Percentiles rank a stretch among this genome's conserved stretches.
Evolutionary conservation across 2,113 vertebrate genomes (phyloP).

Genomic region (Sinocyclocheilus anophthalmus): DNA sequence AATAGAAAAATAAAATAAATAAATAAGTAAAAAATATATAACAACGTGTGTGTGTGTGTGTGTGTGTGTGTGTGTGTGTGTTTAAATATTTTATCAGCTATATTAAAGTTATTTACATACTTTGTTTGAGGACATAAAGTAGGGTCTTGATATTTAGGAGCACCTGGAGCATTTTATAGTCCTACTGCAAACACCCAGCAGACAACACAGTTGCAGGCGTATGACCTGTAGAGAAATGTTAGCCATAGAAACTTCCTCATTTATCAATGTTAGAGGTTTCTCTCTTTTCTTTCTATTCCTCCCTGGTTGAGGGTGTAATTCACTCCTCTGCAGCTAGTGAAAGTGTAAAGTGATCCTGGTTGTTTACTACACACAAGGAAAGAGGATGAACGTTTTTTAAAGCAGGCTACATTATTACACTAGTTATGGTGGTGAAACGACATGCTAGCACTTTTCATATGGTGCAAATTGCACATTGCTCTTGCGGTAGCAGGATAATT

Average conservation of each 20-base stretch:
- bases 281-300: not conserved
- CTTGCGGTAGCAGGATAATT: constrained; percentile 74
- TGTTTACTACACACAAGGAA: constrained; percentile 34
- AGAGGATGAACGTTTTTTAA: constrained; percentile 46
- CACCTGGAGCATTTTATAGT: constrained; percentile 4
- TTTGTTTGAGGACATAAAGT: not conserved
- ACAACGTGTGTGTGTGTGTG: too few species aligned
- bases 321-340: not conserved
- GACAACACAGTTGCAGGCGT: not conserved
- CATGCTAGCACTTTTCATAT: constrained; percentile 70
- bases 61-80: too few species aligned
- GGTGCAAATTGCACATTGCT: constrained; percentile 71
- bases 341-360: constrained; percentile 25
- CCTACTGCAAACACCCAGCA: constrained; percentile 15
- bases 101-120: not conserved
- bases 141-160: not conserved
- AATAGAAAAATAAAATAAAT: too few species aligned
- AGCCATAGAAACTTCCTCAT: not conserved
- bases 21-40: too few species aligned
- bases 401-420: constrained; percentile 60
- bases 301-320: not conserved
- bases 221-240: constrained; percentile 12
- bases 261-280: not conserved
- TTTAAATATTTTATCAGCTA: not conserved
- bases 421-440: constrained; percentile 58